Evolutionary conservation across 2,797 vertebrate genomes (phyloP), one percentile per base, ranked within the genome.

Genomic region (Pseudopleuronectes americanus): DNA sequence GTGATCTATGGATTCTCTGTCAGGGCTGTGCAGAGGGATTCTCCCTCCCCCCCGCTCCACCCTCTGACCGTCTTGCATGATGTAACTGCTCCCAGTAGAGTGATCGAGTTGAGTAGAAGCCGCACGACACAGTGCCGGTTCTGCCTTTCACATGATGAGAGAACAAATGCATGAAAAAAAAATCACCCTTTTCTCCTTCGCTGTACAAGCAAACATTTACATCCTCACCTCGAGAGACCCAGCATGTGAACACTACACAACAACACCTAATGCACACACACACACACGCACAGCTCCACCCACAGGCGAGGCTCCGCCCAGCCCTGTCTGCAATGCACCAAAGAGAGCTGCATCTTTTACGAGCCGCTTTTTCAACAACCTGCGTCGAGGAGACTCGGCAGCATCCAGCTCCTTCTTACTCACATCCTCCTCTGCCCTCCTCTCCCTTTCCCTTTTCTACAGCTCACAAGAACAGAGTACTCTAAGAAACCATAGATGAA

Each of bases 261-360:
- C 58, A 60, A 69, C 77, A 87, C 71, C 69, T 74, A 14, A 41
- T 72, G 70, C 69, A 62, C 51, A 64, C 64, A 60, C 59, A 5
- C 22, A 33, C 36, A 64, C 57, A 53, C 60, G 2, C 22, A 53
- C 21, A 70, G 73, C 77, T 83, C 85, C 89, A 47, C 82, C 86
- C 87, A 77, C 84, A 5, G 76, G 47, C 14, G 2, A 58, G 0
- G 85, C 89, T 89, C 89, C 90, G 84, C 85, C 84, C 47, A 67
- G 55, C 64, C 62, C 80, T 52, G 86, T 77, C 92, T 92, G 92
- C 92, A 93, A 89, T 93, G 92, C 92, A 91, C 91, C 92, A 93
- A 92, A 92, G 87, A 85, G 70, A 77, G 87, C 89, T 90, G 90
- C 89, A 84, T 83, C 88, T 79, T 68, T 57, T 87, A 73, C 45